Evolutionary conservation across 2,888 invertebrate species (phyloP).

Genomic region (Macrophya alboannulata): DNA sequence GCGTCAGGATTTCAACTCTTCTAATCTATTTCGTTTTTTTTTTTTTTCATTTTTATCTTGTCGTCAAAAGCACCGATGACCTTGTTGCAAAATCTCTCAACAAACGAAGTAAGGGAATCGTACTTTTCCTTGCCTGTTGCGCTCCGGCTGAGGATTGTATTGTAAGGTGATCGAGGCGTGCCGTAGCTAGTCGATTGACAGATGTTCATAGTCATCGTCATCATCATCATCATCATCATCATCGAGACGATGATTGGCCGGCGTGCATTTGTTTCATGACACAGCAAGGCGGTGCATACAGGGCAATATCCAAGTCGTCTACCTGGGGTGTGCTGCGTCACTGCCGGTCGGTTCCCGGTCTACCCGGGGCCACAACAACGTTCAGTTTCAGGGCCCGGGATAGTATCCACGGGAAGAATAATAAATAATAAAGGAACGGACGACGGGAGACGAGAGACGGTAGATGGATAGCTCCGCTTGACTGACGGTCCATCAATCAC

Average conservation of each 20-base stretch:
- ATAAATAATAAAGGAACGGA: slow-evolving; percentile 76
- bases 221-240: slow-evolving; percentile 63
- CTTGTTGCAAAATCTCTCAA: background rate
- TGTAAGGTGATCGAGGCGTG: slow-evolving; percentile 5
- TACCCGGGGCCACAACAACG: slow-evolving; percentile 40
- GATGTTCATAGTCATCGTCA: slow-evolving; percentile 69
- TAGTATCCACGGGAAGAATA: slow-evolving; percentile 71
- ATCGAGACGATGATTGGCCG: slow-evolving; percentile 73
- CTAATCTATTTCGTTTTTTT: background rate
- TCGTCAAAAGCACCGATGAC: background rate
- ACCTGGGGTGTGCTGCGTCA: slow-evolving; percentile 73
- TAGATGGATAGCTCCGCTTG: slow-evolving; percentile 79
- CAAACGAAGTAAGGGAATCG: background rate
- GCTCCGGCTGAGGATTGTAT: background rate
- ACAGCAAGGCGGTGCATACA: slow-evolving; percentile 71
- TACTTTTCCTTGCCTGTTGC: background rate
- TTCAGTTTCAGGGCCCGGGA: background rate
- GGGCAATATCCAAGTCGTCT: slow-evolving; percentile 57
- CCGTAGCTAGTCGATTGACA: slow-evolving; percentile 72
- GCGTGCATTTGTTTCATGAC: slow-evolving; percentile 79
- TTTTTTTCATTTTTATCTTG: background rate
- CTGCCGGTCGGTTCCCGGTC: slow-evolving; percentile 59
- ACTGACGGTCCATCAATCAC: slow-evolving; percentile 80
- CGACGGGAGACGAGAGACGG: slow-evolving; percentile 63
- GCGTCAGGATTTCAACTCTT: background rate